phyloP scores from a whole-genome alignment of 2,888 invertebrate species.

The Cryptocephalus moraei region DNA sequence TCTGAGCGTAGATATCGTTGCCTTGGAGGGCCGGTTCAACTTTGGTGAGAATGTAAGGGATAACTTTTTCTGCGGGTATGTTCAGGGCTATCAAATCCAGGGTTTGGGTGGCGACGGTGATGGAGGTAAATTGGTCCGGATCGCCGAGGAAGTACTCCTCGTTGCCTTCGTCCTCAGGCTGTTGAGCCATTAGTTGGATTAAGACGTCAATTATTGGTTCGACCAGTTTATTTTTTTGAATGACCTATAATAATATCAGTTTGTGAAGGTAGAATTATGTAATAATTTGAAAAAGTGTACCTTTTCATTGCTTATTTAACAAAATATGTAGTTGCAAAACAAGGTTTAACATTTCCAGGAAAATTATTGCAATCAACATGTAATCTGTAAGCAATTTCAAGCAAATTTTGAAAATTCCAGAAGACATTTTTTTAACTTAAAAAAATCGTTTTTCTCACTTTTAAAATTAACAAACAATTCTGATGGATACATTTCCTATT shows the following conservation, averaged over 20 bases:
- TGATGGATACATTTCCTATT: too few relatives aligned
- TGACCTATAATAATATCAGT: conserved; percentile 25
- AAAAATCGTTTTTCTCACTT: too few relatives aligned
- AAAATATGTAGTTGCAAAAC: too few relatives aligned
- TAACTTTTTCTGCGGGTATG: conserved; percentile 65
- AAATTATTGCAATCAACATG: too few relatives aligned
- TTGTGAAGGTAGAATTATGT: not conserved
- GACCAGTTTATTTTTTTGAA: conserved; percentile 60
- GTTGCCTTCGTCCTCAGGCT: conserved; percentile 49
- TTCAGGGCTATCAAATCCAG: conserved; percentile 63
- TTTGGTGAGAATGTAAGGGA: conserved; percentile 53
- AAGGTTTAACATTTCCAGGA: too few relatives aligned
- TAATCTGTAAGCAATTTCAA: too few relatives aligned
- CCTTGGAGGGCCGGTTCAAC: conserved; percentile 55
- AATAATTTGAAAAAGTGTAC: too few relatives aligned
- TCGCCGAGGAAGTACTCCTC: conserved; percentile 57
- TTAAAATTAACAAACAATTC: too few relatives aligned
- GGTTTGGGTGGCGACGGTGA: conserved; percentile 62
- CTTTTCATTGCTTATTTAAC: too few relatives aligned
- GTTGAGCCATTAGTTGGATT: conserved; percentile 57
- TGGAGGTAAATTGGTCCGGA: conserved; percentile 50
- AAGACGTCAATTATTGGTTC: conserved; percentile 57
- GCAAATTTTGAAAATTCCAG: too few relatives aligned
- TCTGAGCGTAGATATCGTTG: conserved; percentile 49
- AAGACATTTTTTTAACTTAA: too few relatives aligned